Evolutionary conservation across 1,140 invertebrate genomes (phyloP).

Genomic region (Chionoecetes opilio): DNA sequence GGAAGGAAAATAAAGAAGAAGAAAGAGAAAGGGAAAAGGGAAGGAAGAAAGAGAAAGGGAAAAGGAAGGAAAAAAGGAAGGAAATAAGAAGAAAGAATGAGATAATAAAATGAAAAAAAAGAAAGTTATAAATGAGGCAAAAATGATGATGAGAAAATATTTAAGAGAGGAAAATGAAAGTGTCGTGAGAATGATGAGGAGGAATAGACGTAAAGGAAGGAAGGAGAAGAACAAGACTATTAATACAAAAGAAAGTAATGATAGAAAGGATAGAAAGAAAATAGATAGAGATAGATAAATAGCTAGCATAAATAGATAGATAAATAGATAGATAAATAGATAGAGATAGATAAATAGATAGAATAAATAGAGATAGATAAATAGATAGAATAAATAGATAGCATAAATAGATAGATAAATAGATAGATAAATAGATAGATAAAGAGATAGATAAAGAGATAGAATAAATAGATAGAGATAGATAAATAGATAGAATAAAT

Average conservation of each 20-base stretch:
- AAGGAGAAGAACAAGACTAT: no score
- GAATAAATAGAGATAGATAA: neutral
- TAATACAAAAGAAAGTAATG: no score
- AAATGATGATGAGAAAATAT: no score
- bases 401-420: neutral
- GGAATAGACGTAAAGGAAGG: neutral
- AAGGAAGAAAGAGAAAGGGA: no score
- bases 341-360: neutral
- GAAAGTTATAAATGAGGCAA: no score
- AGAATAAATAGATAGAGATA: constrained; percentile 7
- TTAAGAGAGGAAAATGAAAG: no score
- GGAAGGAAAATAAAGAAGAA: no score
- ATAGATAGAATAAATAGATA: neutral
- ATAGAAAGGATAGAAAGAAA: neutral
- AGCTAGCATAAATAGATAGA: neutral
- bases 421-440: neutral
- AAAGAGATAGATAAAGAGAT: neutral
- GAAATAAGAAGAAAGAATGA: no score
- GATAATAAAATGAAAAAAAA: no score
- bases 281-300: neutral
- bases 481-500: neutral
- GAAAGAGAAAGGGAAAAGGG: no score
- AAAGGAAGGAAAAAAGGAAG: no score
- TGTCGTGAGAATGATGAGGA: no score
- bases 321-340: neutral